Evolutionary conservation across 2,888 invertebrate genomes (phyloP).

Genomic region (Cotesia congregata): DNA sequence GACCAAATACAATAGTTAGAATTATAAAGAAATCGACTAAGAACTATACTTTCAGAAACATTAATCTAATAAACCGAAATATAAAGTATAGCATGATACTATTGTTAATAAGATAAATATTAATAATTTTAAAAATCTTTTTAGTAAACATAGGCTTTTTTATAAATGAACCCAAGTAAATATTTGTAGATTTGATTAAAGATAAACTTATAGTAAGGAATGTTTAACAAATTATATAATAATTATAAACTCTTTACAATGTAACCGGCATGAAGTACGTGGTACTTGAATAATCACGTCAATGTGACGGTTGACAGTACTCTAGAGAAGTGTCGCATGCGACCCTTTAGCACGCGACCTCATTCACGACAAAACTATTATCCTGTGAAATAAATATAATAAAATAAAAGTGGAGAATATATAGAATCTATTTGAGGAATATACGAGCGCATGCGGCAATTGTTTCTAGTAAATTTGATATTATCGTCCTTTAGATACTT

Average conservation of each 20-base stretch:
- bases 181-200: not conserved
- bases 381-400: not conserved
- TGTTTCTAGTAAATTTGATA: slow-evolving; percentile 14
- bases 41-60: too few species aligned
- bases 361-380: slow-evolving; percentile 31
- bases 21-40: too few species aligned
- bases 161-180: not conserved
- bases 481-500: slow-evolving; percentile 44
- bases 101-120: too few species aligned
- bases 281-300: slow-evolving; percentile 23
- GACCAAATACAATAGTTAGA: too few species aligned
- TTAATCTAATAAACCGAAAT: too few species aligned
- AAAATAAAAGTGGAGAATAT: not conserved
- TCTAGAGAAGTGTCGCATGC: slow-evolving; percentile 36
- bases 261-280: not conserved
- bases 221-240: not conserved
- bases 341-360: slow-evolving; percentile 48
- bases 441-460: not conserved
- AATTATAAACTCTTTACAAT: not conserved
- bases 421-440: not conserved
- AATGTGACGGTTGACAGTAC: slow-evolving; percentile 32
- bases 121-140: not conserved
- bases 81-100: too few species aligned
- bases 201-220: not conserved
- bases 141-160: not conserved